phyloP scores from a whole-genome alignment of 1,140 invertebrate species.

The Aphis gossypii region DNA sequence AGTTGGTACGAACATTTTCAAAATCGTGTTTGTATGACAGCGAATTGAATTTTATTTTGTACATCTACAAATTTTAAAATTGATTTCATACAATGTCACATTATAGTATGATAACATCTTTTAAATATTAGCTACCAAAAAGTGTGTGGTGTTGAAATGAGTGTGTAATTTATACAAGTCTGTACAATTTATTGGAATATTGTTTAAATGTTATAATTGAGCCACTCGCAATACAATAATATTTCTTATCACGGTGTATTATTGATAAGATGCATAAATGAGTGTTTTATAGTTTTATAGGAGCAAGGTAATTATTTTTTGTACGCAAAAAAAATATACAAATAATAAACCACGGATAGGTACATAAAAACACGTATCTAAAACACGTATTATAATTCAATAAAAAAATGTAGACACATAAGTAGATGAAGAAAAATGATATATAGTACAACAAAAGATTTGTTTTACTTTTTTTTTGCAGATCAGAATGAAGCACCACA shows the following conservation, averaged over 20 bases:
- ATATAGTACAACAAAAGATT: conserved; percentile 40
- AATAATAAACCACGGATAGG: background rate
- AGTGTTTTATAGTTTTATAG: background rate
- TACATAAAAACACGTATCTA: background rate
- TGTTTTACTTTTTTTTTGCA: conserved; percentile 17
- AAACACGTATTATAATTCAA: conserved; percentile 55
- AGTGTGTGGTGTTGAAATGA: no score
- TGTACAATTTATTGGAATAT: background rate
- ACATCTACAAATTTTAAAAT: no score
- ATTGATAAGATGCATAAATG: background rate
- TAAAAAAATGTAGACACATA: conserved; percentile 49
- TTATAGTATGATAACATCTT: no score
- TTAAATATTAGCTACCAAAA: no score
- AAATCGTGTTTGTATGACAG: no score
- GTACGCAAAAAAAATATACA: background rate
- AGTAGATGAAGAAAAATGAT: conserved; percentile 42
- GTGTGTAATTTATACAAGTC: no score
- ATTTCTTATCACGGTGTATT: background rate
- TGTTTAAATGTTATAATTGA: background rate
- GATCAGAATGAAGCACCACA: conserved; percentile 37
- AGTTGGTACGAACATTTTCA: no score
- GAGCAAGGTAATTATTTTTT: background rate
- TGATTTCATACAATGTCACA: no score
- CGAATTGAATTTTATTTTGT: no score
- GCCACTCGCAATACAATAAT: background rate